Conservation (phyloP, 2,888 invertebrate species). For the Podotricha telesiphe region DNA sequence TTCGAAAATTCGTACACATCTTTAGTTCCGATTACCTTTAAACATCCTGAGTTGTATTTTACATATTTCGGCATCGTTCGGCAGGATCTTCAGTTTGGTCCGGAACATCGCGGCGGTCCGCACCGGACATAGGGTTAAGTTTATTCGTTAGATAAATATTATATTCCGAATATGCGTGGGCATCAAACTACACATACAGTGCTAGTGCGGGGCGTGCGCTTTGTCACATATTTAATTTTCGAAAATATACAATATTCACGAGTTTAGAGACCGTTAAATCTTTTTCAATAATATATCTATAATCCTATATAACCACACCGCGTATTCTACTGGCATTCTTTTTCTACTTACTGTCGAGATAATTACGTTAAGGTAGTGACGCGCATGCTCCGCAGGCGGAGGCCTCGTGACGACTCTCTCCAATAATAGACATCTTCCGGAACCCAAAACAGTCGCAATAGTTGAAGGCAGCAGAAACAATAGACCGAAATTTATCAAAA, state of each 20-base stretch:
- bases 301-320: conserved; percentile 47
- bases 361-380: conserved; percentile 38
- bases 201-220: conserved; percentile 59
- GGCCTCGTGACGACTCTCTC: conserved; percentile 86
- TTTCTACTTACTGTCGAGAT: conserved; percentile 43
- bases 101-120: conserved; percentile 55
- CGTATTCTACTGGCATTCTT: conserved; percentile 46
- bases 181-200: conserved; percentile 48
- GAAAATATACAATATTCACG: conserved; percentile 44
- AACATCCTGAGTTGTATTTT: conserved; percentile 75
- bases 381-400: conserved; percentile 63
- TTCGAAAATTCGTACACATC: conserved; percentile 77
- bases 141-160: conserved; percentile 79
- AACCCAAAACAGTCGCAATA: conserved; percentile 91
- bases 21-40: conserved; percentile 67
- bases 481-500: conserved; percentile 64
- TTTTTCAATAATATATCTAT: conserved; percentile 44
- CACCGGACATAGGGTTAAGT: conserved; percentile 77
- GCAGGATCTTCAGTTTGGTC: conserved; percentile 73
- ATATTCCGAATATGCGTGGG: conserved; percentile 73
- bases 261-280: conserved; percentile 44
- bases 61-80: conserved; percentile 74
- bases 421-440: conserved; percentile 87
- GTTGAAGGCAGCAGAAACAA: conserved; percentile 88
- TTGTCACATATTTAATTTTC: conserved; percentile 41